Conservation (phyloP, 2,113 vertebrate species). For the Micronycteris hirsuta region DNA sequence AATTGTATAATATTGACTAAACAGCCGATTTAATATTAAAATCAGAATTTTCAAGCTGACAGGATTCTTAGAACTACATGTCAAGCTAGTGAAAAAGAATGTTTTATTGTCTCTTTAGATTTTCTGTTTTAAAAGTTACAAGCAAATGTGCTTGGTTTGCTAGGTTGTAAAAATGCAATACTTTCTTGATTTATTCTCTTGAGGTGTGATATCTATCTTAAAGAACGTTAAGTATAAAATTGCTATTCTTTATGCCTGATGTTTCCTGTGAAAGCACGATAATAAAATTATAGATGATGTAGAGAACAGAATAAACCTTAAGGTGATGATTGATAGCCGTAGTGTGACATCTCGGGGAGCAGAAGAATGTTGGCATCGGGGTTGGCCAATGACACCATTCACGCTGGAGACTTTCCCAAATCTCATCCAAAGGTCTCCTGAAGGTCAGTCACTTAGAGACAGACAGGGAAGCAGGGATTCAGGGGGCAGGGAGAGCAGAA, state of each 20-base stretch:
- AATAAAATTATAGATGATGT: neutral
- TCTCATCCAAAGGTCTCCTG: neutral
- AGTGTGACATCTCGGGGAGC: neutral
- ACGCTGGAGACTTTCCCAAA: neutral
- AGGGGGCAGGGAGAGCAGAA: rapidly evolving
- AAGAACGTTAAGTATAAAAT: neutral
- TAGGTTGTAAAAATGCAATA: neutral
- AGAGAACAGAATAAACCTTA: neutral
- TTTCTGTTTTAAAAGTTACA: slow-evolving; percentile 26
- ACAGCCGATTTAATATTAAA: neutral
- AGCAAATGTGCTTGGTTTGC: neutral
- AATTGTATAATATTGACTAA: neutral
- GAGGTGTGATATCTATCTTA: neutral
- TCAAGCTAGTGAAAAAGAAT: neutral
- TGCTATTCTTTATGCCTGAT: neutral
- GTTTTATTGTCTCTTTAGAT: neutral
- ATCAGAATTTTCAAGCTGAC: slow-evolving; percentile 5
- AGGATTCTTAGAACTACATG: neutral
- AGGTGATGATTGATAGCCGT: neutral
- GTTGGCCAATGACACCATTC: neutral
- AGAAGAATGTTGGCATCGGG: neutral
- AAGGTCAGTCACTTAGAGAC: neutral
- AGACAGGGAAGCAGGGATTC: rapidly evolving
- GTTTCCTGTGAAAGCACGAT: neutral
- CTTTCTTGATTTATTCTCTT: neutral